Percentiles rank a stretch among this genome's conserved stretches.
Conservation (phyloP, 2,888 invertebrate genomes). For the Eumerus sabulonum region DNA sequence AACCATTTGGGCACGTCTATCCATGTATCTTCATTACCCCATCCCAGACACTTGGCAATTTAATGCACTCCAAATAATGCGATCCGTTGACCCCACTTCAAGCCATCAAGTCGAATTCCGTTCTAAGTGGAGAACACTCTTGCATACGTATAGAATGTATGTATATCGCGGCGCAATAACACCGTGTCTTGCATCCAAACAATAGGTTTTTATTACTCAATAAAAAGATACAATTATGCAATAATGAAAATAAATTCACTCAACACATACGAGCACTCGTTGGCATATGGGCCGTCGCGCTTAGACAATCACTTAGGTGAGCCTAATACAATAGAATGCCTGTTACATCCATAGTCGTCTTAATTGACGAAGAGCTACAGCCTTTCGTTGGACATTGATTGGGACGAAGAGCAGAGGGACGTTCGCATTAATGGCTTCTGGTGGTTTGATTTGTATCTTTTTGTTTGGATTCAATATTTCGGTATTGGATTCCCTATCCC, state of each 20-base stretch:
- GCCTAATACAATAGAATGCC: no score
- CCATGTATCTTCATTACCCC: conserved; percentile 13
- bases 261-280: no score
- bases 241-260: conserved; percentile 46
- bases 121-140: conserved; percentile 1
- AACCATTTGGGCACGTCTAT: conserved; percentile 36
- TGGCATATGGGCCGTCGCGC: no score
- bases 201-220: conserved; percentile 48
- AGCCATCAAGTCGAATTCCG: conserved; percentile 8
- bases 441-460: no score
- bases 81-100: conserved; percentile 57
- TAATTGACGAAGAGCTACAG: no score
- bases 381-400: no score
- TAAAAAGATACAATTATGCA: conserved; percentile 63
- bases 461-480: no score
- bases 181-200: background rate
- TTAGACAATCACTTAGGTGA: no score
- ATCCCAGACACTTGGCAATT: conserved; percentile 60
- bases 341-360: no score
- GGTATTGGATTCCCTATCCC: background rate
- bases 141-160: no score
- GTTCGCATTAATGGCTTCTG: no score
- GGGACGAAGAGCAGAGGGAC: no score
- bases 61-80: conserved; percentile 50
- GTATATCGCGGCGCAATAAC: conserved; percentile 16